Evolutionary conservation across 2,797 vertebrate genomes (phyloP).

Genomic region (Rhinella marina): DNA sequence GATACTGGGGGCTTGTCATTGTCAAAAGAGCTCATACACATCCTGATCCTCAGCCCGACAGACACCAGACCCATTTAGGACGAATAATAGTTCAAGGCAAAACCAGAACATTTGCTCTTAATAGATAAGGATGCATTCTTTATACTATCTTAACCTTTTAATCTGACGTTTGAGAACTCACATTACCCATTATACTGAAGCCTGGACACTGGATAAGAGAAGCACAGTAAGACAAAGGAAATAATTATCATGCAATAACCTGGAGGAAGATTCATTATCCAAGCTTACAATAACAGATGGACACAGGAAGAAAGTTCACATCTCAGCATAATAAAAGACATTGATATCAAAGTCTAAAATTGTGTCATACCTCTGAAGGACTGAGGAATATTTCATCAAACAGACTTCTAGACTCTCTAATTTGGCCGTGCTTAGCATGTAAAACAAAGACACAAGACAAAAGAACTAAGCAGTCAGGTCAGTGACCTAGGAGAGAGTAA

Average conservation of each 20-base stretch:
- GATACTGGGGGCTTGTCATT: neutral
- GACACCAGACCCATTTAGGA: neutral
- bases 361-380: constrained; percentile 76
- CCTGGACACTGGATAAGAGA: neutral
- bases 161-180: neutral
- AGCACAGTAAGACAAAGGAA: neutral
- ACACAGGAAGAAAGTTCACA: constrained; percentile 41
- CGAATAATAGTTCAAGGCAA: neutral
- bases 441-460: constrained; percentile 70
- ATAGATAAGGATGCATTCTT: neutral
- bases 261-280: constrained; percentile 27
- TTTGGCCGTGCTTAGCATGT: constrained; percentile 74
- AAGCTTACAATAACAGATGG: constrained; percentile 32
- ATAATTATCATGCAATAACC: constrained; percentile 23
- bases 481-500: constrained; percentile 64
- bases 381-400: constrained; percentile 80
- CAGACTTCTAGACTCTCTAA: constrained; percentile 77
- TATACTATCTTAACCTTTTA: neutral
- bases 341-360: constrained; percentile 71
- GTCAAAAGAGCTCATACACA: neutral
- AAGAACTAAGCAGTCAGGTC: constrained; percentile 72
- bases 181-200: neutral
- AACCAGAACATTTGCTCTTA: neutral
- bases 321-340: constrained; percentile 66
- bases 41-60: neutral